A percentile compares a stretch with the other conserved stretches of the same genome.
Evolutionary conservation across 1,140 invertebrate species (phyloP).

Genomic region (Delia radicum): DNA sequence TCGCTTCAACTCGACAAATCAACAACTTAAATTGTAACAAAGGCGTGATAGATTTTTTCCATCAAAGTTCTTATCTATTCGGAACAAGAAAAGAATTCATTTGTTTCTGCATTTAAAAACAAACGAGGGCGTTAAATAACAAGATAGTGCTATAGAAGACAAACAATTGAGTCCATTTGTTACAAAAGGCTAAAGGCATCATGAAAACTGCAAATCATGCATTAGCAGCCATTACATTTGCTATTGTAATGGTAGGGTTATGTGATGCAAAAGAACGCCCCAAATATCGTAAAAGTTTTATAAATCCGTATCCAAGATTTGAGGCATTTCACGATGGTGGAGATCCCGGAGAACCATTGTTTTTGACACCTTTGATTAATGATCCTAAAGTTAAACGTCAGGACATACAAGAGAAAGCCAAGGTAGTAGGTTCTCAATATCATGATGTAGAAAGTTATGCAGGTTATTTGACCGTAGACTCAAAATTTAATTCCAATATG

Average conservation of each 20-base stretch:
- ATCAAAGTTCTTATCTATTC: slow-evolving; percentile 11
- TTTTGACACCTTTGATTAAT: slow-evolving; percentile 43
- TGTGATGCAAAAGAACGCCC: background rate
- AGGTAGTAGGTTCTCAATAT: slow-evolving; percentile 38
- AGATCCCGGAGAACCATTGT: slow-evolving; percentile 48
- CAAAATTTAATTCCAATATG: slow-evolving; percentile 75
- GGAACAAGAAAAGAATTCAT: background rate
- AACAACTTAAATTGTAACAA: too few species aligned
- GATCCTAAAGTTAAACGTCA: slow-evolving; percentile 31
- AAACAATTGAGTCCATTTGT: background rate
- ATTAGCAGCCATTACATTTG: background rate
- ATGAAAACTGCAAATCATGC: slow-evolving; percentile 27
- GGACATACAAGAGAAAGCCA: slow-evolving; percentile 38
- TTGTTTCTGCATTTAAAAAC: background rate
- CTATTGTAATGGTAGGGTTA: background rate
- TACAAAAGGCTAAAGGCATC: background rate
- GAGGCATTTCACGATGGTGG: slow-evolving; percentile 38
- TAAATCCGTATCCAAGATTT: slow-evolving; percentile 51
- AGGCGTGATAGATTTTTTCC: background rate
- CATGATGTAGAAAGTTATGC: slow-evolving; percentile 48
- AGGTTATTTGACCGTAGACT: slow-evolving; percentile 76
- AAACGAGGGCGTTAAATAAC: background rate
- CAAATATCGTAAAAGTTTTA: slow-evolving; percentile 36
- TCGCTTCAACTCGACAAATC: too few species aligned
- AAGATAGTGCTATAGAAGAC: background rate